phyloP scores from a whole-genome alignment of 1,140 invertebrate genomes.

The Sitophilus oryzae region DNA sequence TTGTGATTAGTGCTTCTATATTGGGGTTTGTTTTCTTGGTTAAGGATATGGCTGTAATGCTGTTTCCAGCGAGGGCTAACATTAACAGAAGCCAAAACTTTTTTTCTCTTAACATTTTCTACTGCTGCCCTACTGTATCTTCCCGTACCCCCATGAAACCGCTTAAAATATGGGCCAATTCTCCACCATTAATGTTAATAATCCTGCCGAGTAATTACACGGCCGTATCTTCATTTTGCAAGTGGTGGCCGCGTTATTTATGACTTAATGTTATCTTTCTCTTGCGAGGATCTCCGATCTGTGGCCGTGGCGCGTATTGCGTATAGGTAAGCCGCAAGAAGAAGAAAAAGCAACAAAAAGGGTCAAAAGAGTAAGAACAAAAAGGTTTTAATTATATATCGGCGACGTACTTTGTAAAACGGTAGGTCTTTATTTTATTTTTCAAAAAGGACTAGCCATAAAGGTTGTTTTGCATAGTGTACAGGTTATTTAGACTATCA shows the following conservation, averaged over 20 bases:
- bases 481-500: too few species aligned
- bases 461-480: too few species aligned
- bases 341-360: background rate
- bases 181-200: background rate
- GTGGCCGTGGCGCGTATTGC: background rate
- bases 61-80: too few species aligned
- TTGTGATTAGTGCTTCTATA: too few species aligned
- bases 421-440: too few species aligned
- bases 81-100: too few species aligned
- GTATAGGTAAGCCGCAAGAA: background rate
- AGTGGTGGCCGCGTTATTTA: background rate
- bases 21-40: too few species aligned
- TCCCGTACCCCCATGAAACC: background rate
- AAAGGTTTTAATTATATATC: too few species aligned
- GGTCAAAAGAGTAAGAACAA: background rate
- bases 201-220: background rate
- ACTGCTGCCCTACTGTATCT: background rate
- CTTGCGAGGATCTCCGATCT: background rate
- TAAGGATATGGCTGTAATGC: too few species aligned
- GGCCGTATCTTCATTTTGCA: background rate
- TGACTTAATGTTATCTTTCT: background rate
- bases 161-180: background rate
- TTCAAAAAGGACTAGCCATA: too few species aligned
- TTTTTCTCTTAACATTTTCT: too few species aligned
- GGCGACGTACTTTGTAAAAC: too few species aligned